Base-by-base conservation (phyloP, 2,888 invertebrate species). In the Xestia c-nigrum region DNA sequence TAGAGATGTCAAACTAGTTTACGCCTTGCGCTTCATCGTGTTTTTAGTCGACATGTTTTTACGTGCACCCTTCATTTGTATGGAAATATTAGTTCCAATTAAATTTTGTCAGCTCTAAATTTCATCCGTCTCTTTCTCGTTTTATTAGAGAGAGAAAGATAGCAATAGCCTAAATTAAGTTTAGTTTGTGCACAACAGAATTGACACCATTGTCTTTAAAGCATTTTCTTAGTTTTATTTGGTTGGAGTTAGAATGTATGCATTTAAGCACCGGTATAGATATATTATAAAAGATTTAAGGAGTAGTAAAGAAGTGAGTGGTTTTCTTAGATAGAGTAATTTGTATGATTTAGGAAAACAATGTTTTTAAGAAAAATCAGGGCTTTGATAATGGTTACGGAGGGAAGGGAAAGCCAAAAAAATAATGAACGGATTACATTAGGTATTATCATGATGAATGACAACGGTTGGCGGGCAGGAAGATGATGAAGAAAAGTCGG, bases 171-270 rank as follows among this genome's bases (percentile, higher is more conserved):
- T n/a, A n/a, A n/a, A n/a, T n/a, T n/a, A n/a, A n/a, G n/a, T n/a
- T n/a, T n/a, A n/a, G n/a, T n/a, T n/a, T n/a, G n/a, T n/a, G n/a
- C n/a, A n/a, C n/a, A n/a, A n/a, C n/a, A n/a, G n/a, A n/a, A n/a
- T n/a, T n/a, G n/a, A n/a, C n/a, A n/a, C n/a, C n/a, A n/a, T n/a
- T n/a, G n/a, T n/a, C n/a, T 78, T 50, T 38, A 9, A 31, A 50
- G 3, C 10, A 77, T 68, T 83, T 83, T 21, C 21, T 63, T 43
- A 5, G 78, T 55, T 63, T 78, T 80, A 83, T 76, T 24, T 38
- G 14, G 38, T 72, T 16, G 19, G 0, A 46, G 19, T 50, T 46
- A 46, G 24, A 75, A 67, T 47, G n/a, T 78, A 31, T 65, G 57
- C 31, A n/a, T 68, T 79, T 83, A 59, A 79, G 67, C n/a, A 52